phyloP scores from a whole-genome alignment of 2,797 vertebrate species.

The Prionace glauca region DNA sequence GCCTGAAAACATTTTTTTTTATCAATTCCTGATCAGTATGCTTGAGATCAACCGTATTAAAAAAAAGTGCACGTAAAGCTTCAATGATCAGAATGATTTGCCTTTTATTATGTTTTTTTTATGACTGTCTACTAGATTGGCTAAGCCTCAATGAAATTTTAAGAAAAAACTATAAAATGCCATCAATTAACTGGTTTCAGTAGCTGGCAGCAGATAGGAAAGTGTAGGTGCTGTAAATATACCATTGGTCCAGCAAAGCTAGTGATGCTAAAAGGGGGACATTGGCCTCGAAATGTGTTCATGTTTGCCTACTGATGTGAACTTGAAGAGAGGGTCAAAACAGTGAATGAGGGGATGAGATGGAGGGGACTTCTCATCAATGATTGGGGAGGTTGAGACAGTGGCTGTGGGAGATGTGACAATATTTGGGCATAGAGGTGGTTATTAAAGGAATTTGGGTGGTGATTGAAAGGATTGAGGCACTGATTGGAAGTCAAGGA shows the following conservation, averaged over 20 bases:
- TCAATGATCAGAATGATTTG: background rate
- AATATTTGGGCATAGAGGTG: no score
- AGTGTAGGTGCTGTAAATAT: background rate
- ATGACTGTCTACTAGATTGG: background rate
- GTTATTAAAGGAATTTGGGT: no score
- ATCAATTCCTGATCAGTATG: background rate
- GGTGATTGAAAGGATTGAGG: background rate
- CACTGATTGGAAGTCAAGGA: background rate
- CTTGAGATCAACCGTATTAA: background rate
- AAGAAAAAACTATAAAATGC: background rate
- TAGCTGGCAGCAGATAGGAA: background rate
- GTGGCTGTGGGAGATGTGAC: background rate
- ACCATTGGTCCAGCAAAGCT: background rate
- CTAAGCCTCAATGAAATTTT: background rate
- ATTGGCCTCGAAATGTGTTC: background rate
- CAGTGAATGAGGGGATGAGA: background rate
- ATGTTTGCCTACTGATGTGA: background rate
- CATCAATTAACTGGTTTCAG: background rate
- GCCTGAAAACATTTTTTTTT: conserved; percentile 3
- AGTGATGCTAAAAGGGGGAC: background rate
- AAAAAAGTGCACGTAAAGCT: background rate
- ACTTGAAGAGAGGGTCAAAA: background rate
- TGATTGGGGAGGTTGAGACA: background rate
- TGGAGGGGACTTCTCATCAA: background rate
- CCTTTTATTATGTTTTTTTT: background rate